phyloP scores from a whole-genome alignment of 2,113 vertebrate genomes.

The Sorex fumeus region DNA sequence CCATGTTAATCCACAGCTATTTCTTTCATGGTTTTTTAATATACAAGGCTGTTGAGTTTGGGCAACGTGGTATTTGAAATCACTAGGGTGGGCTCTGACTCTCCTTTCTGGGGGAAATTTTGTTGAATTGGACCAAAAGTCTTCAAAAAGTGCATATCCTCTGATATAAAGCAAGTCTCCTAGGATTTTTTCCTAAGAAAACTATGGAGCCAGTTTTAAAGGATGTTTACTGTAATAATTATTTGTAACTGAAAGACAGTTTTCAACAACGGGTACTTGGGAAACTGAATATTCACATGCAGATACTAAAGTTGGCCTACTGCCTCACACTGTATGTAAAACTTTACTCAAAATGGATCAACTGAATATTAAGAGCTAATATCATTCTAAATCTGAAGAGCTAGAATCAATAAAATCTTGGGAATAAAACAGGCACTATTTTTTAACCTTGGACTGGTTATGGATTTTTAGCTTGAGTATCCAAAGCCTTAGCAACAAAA shows the following conservation, averaged over 20 bases:
- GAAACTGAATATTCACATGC: conserved; percentile 33
- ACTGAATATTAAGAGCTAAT: conserved; percentile 25
- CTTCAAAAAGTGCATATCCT: conserved; percentile 44
- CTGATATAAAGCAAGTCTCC: background rate
- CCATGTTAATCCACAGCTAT: conserved; percentile 15
- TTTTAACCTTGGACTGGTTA: conserved; percentile 1
- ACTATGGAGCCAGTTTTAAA: conserved; percentile 44
- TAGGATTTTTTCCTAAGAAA: conserved; percentile 43
- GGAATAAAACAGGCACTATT: background rate
- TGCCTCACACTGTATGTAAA: background rate
- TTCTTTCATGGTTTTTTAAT: conserved; percentile 33
- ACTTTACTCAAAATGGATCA: conserved; percentile 41
- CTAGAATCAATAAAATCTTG: background rate
- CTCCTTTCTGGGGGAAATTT: conserved; percentile 53
- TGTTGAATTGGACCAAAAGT: background rate
- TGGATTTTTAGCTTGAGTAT: conserved; percentile 7
- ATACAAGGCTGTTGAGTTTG: conserved; percentile 20
- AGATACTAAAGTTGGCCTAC: background rate
- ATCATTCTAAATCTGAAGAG: conserved; percentile 31
- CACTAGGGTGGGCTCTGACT: background rate
- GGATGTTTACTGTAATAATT: conserved; percentile 31
- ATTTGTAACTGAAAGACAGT: conserved; percentile 49
- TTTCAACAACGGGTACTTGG: conserved; percentile 21
- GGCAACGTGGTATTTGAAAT: conserved; percentile 11
- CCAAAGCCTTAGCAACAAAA: conserved; percentile 40